Base-by-base conservation (phyloP, 2,888 invertebrate genomes). In the Ichneumoninae sp. region DNA sequence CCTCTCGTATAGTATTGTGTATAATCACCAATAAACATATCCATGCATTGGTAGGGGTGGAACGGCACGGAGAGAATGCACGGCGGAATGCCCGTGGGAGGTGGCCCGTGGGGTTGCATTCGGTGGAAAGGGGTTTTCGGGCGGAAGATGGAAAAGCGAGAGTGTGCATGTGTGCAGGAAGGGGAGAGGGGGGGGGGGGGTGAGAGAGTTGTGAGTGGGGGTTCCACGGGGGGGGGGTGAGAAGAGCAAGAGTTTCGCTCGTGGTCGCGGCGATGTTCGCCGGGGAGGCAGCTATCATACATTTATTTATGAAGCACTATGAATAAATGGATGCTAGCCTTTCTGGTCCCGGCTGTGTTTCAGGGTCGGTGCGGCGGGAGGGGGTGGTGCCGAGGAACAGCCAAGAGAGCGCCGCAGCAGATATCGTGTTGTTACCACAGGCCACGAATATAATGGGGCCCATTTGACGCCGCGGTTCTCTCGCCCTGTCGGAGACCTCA, bases 301-400 rank as follows among this genome's bases (percentile, higher is more conserved):
- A 93, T 93, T 92, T 93, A 93, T 93, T 93, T 93, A 93, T 93
- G 92, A 92, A 91, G 87, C 90, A 89, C 90, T 90, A 93, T 93
- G 92, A 93, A 93, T 93, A 93, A 92, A 92, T 93, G 92, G 91
- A 93, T 93, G 90, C 85, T 89, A 88, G 90, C 89, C 89, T 90
- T 90, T 90, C 91, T 90, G 69, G 90, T 90, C 87, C 88, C 81
- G 86, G 82, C 88, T 82, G 86, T 88, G 89, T 89, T 89, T 88
- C 88, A 86, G 88, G 87, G 44, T 47, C 62, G 30, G 52, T 40
- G 19, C 47, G 40, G 44, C n/a, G 70, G 77, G 50, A 36, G 44
- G 57, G 36, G 75, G 44, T 10, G 68, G 69, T 60, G 7, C 16
- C 19, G 60, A 52, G 44, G 26, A 72, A 33, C 6, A n/a, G 70